Base-by-base conservation (phyloP, 2,113 vertebrate species). In the Motacilla alba region DNA sequence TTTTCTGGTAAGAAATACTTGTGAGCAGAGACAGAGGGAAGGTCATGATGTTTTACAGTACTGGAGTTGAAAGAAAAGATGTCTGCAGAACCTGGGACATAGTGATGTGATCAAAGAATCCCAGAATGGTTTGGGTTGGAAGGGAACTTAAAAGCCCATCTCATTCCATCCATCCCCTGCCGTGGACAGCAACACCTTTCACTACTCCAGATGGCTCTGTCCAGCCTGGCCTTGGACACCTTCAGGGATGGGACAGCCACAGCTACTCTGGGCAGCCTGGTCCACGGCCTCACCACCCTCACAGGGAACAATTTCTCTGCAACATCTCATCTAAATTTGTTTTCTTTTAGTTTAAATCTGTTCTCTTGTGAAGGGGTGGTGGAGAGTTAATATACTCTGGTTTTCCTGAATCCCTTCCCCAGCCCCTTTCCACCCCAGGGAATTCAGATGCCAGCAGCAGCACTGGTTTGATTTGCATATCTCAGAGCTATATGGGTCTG, bases 1-100 rank as follows among this genome's bases (percentile, higher is more conserved):
- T 81, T 99, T 99, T 97, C 97, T 99, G 98, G 99, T 99, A 96
- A 97, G 98, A 96, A 75, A 58, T 24, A 35, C 0, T 0, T 15
- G 69, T 60, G 35, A 90, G 39, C 56, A 68, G 60, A 68, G 35
- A 28, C 37, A 69, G 69, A 60, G 62, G 47, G 64, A 74, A 68
- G 20, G 20, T 75, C 0, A 0, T 22, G n/a, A 8, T 44, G 7
- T 52, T 80, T 80, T 79, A 50, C 21, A 44, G 43, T 35, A 39
- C 7, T 62, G 10, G 26, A 44, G 39, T 19, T 75, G 58, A 93
- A 78, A 46, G 64, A 67, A 53, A 47, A 31, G 18, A 63, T 18
- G 3, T 49, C 35, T 83, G 41, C 63, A 43, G 41, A 70, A 43
- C 31, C 17, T 55, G 23, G 10, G 56, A 37, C 56, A 77, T 14